Evolutionary conservation across 2,113 vertebrate genomes (phyloP), one percentile per base, ranked within the genome.

Genomic region (Turdus rufiventris): DNA sequence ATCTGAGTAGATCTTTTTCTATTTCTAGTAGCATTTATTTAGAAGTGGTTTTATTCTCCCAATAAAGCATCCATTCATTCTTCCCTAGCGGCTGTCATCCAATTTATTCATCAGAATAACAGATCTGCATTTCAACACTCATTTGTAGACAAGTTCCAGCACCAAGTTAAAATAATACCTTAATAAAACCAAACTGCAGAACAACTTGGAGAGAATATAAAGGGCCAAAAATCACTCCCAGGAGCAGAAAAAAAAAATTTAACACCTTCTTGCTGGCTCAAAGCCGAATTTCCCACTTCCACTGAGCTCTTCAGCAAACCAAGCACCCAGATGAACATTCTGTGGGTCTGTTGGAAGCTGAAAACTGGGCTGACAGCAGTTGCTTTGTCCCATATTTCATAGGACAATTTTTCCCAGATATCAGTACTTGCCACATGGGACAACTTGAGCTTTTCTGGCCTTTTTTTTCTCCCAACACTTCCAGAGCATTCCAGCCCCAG

Each of bases 381-480:
- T 56, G 19, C 18, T 72, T 13, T 76, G 20, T 4, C 34, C 10
- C 9, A 25, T 3, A 3, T 61, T 80, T 80, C 63, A 61, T 2
- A 50, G 18, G 34, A 53, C 10, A 28, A 5, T 1, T 56, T 38
- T 81, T 54, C 51, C 10, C 38, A 71, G 11, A 9, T 50, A 40
- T 2, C 50, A 74, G 6, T 3, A 14, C 11, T 5, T 63, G 31
- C 10, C 26, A 26, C 2, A 0, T 33, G 58, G 15, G 21, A 80
- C 58, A 86, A 31, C 25, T 26, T 25, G 21, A 80, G 40, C 10
- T 81, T 57, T 72, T 47, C 17, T 68, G 3, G 0, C 12, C 42
- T 16, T 23, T 56, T 38, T 38, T 21, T 5, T 0, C 0, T 3
- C 14, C 3, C 7, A 12, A 34, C 3, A 9, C 3, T 24, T 57